These are phyloP conservation scores for Cosmia trapezina DNA, from an alignment of 2,888 invertebrate species.

Conservation along the genomic window DNA sequence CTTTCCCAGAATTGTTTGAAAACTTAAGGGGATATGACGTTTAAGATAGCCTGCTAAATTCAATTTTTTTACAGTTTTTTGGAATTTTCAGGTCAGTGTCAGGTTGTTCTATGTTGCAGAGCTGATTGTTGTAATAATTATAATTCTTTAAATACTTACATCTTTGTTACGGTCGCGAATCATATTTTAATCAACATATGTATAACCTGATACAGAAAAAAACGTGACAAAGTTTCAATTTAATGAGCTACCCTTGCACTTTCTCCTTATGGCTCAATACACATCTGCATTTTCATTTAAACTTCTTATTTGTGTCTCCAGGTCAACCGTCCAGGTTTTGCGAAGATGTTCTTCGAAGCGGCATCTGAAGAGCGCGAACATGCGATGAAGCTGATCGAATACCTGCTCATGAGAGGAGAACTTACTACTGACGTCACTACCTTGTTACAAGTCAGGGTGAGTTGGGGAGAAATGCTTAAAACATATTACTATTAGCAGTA, in stretches of 20 bases:
- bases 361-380: constrained; percentile 97
- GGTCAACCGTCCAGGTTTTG: constrained; percentile 96
- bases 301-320: constrained; percentile 55
- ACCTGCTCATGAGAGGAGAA: constrained; percentile 96
- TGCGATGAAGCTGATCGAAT: constrained; percentile 96
- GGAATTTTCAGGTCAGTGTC: background rate
- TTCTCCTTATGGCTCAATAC: background rate
- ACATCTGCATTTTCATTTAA: background rate
- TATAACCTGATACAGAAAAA: background rate
- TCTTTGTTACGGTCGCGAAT: background rate
- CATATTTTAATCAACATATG: background rate
- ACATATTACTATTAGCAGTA: background rate
- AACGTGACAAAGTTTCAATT: background rate
- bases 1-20: background rate
- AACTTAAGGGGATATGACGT: too few species aligned
- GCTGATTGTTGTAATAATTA: background rate
- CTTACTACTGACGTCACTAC: constrained; percentile 91
- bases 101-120: background rate
- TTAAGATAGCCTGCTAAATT: too few species aligned
- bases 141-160: background rate
- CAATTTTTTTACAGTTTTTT: background rate
- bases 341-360: constrained; percentile 95
- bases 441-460: constrained; percentile 90
- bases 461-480: constrained; percentile 31
- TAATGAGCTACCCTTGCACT: background rate